Conservation (phyloP, 2,888 invertebrate genomes). For the Euproctis similis region DNA sequence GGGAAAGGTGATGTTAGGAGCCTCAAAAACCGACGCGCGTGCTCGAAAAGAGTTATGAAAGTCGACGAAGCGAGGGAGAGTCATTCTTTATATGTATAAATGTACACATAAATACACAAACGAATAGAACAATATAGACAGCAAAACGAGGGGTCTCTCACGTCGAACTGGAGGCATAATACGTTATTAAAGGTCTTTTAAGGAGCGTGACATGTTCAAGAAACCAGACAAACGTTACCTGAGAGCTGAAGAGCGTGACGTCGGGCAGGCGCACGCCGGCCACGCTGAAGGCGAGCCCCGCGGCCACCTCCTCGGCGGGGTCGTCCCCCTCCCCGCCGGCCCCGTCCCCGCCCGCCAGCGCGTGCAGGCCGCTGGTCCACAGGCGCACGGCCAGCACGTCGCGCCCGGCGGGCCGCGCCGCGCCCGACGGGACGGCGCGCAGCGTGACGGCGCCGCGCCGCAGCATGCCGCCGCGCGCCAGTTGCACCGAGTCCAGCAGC, state of each 20-base stretch:
- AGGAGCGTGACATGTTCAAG: no score
- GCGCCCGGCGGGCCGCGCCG: constrained; percentile 5
- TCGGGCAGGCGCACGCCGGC: constrained; percentile 35
- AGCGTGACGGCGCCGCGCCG: constrained; percentile 39
- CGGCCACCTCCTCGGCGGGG: constrained; percentile 26
- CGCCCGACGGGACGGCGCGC: constrained; percentile 18
- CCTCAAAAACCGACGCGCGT: no score
- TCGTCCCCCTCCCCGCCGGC: constrained; percentile 2
- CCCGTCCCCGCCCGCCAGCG: constrained; percentile 20
- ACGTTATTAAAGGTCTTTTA: no score
- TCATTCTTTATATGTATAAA: no score
- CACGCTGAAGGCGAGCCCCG: constrained; percentile 37
- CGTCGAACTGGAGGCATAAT: no score
- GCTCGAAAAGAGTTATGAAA: no score
- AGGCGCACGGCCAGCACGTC: constrained; percentile 31
- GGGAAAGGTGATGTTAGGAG: no score
- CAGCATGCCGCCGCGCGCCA: constrained; percentile 42
- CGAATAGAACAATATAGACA: no score
- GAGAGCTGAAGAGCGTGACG: constrained; percentile 30
- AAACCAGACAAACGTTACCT: no score
- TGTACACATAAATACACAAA: no score
- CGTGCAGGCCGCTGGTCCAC: constrained; percentile 41
- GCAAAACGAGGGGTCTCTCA: no score
- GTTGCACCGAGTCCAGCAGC: constrained; percentile 40
- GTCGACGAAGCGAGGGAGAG: no score